Conservation (phyloP, 2,113 vertebrate species). For the Cavia porcellus region DNA sequence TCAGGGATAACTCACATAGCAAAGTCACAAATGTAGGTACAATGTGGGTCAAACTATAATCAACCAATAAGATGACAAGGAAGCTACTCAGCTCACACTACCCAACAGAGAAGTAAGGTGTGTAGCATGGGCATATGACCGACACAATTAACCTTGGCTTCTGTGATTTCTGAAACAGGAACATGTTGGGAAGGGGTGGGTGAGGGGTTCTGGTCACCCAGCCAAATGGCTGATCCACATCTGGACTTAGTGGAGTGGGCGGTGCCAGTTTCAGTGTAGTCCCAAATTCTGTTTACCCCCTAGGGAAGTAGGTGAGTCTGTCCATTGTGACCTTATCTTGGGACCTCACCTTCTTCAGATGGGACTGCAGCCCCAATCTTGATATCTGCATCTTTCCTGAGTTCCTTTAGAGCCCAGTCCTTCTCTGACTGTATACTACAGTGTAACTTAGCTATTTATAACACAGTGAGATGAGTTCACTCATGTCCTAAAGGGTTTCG, state of each 20-base stretch:
- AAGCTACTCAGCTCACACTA: background rate
- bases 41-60: background rate
- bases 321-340: background rate
- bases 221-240: background rate
- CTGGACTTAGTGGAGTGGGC: background rate
- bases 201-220: background rate
- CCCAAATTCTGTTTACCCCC: background rate
- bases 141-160: background rate
- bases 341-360: background rate
- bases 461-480: background rate
- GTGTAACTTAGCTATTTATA: background rate
- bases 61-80: background rate
- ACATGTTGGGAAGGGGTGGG: background rate
- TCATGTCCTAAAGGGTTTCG: background rate
- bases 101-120: background rate
- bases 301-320: background rate
- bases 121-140: no score
- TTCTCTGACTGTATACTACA: background rate
- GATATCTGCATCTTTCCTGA: background rate
- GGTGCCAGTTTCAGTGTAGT: background rate
- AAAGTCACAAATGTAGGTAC: background rate
- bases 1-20: background rate
- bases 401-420: background rate
- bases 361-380: background rate
- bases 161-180: background rate